phyloP scores from a whole-genome alignment of 2,888 invertebrate genomes.

The Morpho helenor region DNA sequence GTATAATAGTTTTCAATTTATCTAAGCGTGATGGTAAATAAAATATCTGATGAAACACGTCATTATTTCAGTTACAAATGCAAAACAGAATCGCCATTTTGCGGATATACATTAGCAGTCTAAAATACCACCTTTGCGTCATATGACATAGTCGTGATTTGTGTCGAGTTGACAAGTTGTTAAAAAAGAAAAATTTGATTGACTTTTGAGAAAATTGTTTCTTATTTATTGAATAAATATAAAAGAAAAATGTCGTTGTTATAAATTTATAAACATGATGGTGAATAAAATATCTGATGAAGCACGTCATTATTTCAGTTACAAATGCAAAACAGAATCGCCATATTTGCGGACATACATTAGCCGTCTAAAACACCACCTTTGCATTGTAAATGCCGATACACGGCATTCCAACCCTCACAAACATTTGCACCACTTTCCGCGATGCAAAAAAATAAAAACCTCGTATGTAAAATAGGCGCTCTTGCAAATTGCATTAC shows the following conservation, averaged over 20 bases:
- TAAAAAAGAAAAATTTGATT: too few relatives aligned
- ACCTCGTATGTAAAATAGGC: slow-evolving; percentile 11
- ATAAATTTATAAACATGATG: too few relatives aligned
- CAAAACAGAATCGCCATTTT: slow-evolving; percentile 8
- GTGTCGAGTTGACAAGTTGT: too few relatives aligned
- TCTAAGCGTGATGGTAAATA: too few relatives aligned
- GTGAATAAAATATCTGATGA: too few relatives aligned
- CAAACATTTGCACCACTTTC: slow-evolving; percentile 11
- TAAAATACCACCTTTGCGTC: slow-evolving; percentile 20
- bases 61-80: neutral
- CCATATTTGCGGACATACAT: slow-evolving; percentile 18
- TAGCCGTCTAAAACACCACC: slow-evolving; percentile 21
- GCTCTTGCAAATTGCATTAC: slow-evolving; percentile 9
- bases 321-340: neutral
- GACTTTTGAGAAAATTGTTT: too few relatives aligned
- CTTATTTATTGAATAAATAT: too few relatives aligned
- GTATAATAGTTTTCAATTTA: too few relatives aligned
- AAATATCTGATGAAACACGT: too few relatives aligned
- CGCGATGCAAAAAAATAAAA: slow-evolving; percentile 8
- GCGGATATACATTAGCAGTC: slow-evolving; percentile 17
- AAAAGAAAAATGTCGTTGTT: too few relatives aligned
- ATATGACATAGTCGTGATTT: too few relatives aligned
- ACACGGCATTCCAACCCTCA: slow-evolving; percentile 4
- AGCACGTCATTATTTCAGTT: neutral
- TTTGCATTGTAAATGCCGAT: slow-evolving; percentile 25